Evolutionary conservation across 2,888 invertebrate species (phyloP).

Genomic region (Drosophila tripunctata): DNA sequence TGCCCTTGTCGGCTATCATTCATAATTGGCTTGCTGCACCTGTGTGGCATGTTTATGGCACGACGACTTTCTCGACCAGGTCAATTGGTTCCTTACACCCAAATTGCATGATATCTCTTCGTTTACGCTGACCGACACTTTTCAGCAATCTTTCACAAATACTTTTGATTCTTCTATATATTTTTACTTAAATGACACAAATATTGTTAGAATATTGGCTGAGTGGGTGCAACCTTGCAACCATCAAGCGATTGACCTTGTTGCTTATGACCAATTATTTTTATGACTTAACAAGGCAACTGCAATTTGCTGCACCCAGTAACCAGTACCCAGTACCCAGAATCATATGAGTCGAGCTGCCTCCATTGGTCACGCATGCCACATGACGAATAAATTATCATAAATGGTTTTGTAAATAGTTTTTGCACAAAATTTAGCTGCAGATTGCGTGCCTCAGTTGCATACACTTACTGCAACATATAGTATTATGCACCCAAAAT

Average conservation of each 20-base stretch:
- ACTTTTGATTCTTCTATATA: not conserved
- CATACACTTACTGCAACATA: not conserved
- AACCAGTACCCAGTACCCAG: no score
- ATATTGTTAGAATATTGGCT: conserved; percentile 1
- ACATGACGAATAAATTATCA: conserved; percentile 70
- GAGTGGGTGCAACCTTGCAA: conserved; percentile 1
- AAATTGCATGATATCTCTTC: conserved; percentile 8
- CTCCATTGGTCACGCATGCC: conserved; percentile 61
- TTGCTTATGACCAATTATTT: conserved; percentile 59
- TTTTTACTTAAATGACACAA: not conserved
- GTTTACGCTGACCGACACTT: not conserved
- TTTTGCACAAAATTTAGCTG: conserved; percentile 18
- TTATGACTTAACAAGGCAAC: conserved; percentile 62
- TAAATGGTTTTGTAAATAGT: conserved; percentile 63
- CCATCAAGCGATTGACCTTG: conserved; percentile 34
- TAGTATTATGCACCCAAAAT: conserved; percentile 44
- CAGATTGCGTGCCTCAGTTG: conserved; percentile 28
- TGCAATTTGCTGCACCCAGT: conserved; percentile 78
- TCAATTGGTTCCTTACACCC: not conserved
- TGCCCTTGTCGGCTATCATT: conserved; percentile 57
- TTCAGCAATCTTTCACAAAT: not conserved
- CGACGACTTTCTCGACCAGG: conserved; percentile 31
- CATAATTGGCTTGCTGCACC: conserved; percentile 75
- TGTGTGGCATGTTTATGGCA: conserved; percentile 55
- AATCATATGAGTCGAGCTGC: conserved; percentile 35